Conservation (phyloP, 92 coral and sea anemone species). For the Palythoa grandiflora region DNA sequence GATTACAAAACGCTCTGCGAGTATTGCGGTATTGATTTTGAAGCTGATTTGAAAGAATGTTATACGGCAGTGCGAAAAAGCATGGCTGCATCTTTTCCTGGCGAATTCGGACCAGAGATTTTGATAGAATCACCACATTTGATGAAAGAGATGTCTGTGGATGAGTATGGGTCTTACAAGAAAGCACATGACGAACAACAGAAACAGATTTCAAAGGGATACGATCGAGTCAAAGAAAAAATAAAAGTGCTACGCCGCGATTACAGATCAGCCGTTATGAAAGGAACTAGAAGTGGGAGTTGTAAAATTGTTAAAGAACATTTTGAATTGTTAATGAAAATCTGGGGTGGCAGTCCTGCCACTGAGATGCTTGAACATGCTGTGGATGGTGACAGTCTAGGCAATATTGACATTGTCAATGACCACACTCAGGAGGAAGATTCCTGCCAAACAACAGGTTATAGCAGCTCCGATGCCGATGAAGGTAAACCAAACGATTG, state of each 20-base stretch:
- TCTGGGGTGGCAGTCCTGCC: conserved; percentile 4
- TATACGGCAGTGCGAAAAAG: background rate
- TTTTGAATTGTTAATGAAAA: background rate
- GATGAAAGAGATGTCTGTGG: background rate
- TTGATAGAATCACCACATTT: background rate
- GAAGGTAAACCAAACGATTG: background rate
- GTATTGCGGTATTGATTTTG: conserved; percentile 1
- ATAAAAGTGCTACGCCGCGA: background rate
- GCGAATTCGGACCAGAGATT: background rate
- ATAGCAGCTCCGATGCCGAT: background rate
- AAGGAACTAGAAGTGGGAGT: conserved; percentile 5
- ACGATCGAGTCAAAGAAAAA: background rate
- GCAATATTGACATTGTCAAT: conserved; percentile 1
- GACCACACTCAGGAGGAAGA: conserved; percentile 5
- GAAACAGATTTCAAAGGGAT: background rate
- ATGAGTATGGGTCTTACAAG: too few relatives aligned
- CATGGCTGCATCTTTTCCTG: background rate
- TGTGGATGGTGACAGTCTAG: conserved; percentile 1
- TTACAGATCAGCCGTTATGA: conserved; percentile 1
- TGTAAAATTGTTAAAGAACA: background rate
- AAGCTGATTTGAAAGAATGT: conserved; percentile 6
- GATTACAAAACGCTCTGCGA: conserved; percentile 1
- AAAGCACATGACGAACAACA: conserved; percentile 15
- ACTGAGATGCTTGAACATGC: background rate
- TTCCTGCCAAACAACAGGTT: conserved; percentile 1